A percentile compares a stretch with the other conserved stretches of the same genome.
Evolutionary conservation across 2,888 invertebrate genomes (phyloP).

Genomic region (Spodoptera picta): DNA sequence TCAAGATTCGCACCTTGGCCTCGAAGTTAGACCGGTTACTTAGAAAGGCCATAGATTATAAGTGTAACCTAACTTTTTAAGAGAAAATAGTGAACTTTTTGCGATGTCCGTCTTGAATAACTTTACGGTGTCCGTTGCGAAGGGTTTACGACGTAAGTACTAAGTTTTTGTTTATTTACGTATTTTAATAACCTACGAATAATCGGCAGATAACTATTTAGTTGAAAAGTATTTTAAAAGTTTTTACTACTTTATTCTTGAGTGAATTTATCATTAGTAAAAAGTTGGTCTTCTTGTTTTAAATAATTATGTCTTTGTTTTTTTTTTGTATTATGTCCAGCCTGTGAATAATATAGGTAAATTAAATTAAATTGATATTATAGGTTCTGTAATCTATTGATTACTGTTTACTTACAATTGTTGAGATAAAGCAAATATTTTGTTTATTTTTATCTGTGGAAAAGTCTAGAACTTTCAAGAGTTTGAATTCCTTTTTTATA

Average conservation of each 20-base stretch:
- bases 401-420: constrained; percentile 9
- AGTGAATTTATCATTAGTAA: too few relatives aligned
- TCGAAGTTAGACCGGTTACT: constrained; percentile 26
- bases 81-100: constrained; percentile 34
- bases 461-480: constrained; percentile 15
- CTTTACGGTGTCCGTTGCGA: constrained; percentile 80
- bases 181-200: not conserved
- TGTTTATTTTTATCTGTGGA: constrained; percentile 6
- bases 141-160: constrained; percentile 80
- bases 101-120: constrained; percentile 82
- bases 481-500: too few relatives aligned
- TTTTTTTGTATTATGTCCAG: too few relatives aligned
- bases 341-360: too few relatives aligned
- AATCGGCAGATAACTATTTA: too few relatives aligned
- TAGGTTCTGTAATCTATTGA: not conserved
- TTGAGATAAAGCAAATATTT: constrained; percentile 19
- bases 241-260: not conserved
- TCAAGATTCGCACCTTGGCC: constrained; percentile 24
- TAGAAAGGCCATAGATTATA: constrained; percentile 31
- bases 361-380: not conserved
- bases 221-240: not conserved
- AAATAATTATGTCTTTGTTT: too few relatives aligned
- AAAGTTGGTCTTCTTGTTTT: too few relatives aligned
- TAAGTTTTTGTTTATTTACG: constrained; percentile 23
- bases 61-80: constrained; percentile 54